Evolutionary conservation across 2,113 vertebrate genomes (phyloP).

Genomic region (Phainopepla nitens): DNA sequence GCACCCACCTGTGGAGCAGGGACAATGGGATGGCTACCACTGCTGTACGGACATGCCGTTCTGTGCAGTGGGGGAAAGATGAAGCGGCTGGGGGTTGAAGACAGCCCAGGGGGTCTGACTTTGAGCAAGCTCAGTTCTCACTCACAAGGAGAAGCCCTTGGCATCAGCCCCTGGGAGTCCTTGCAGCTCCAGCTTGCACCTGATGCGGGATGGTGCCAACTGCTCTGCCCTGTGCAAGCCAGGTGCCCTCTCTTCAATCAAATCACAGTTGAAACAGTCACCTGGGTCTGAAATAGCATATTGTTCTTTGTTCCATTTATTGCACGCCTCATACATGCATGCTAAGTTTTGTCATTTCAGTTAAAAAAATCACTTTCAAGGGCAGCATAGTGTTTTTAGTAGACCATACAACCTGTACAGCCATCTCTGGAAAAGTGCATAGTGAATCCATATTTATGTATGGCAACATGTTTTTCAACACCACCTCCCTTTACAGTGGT

Average conservation of each 20-base stretch:
- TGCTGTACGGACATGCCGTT: accelerated
- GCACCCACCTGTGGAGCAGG: background rate
- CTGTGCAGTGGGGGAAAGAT: accelerated
- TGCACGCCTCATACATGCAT: background rate
- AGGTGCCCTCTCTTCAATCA: background rate
- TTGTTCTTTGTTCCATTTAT: background rate
- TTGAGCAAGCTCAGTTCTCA: background rate
- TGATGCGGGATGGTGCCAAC: accelerated
- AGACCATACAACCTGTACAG: no score
- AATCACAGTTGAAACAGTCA: no score
- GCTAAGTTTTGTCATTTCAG: background rate
- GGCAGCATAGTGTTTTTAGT: background rate
- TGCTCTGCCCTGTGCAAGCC: background rate
- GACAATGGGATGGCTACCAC: accelerated
- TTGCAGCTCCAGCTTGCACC: accelerated
- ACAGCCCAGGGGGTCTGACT: background rate
- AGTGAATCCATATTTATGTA: background rate
- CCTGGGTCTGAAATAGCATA: background rate
- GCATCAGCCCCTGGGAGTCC: background rate
- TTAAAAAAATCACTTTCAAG: background rate
- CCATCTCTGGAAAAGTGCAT: background rate
- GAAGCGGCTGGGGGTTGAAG: accelerated
- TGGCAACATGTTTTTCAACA: background rate
- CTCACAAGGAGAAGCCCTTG: accelerated
- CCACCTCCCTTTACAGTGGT: background rate